phyloP scores from a whole-genome alignment of 2,888 invertebrate genomes.

The Lagria hirta region DNA sequence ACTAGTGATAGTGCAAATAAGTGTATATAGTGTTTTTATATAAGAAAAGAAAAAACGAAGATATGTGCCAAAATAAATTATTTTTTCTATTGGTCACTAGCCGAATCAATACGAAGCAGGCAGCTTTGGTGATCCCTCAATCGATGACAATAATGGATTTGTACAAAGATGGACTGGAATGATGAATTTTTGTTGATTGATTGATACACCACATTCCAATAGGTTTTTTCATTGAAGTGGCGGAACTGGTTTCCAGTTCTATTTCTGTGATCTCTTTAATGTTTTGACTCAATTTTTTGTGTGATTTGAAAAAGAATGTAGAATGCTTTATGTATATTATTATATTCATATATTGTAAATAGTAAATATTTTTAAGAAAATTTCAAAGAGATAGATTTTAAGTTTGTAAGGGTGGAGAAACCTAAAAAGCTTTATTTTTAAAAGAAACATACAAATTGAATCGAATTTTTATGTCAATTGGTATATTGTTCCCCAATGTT shows the following conservation, averaged over 20 bases:
- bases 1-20: conserved; percentile 33
- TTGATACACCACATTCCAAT: conserved; percentile 38
- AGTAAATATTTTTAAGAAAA: conserved; percentile 19
- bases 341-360: too few species aligned
- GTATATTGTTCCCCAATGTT: conserved; percentile 32
- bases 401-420: conserved; percentile 25
- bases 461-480: conserved; percentile 32
- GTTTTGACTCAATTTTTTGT: conserved; percentile 47
- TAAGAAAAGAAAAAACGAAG: conserved; percentile 24
- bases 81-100: conserved; percentile 25
- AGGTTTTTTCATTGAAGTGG: conserved; percentile 38
- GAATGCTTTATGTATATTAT: conserved; percentile 28
- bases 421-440: conserved; percentile 29
- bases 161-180: conserved; percentile 49
- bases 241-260: conserved; percentile 50
- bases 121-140: conserved; percentile 43
- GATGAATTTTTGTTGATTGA: conserved; percentile 29
- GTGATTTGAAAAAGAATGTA: conserved; percentile 45
- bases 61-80: conserved; percentile 41
- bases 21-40: conserved; percentile 35
- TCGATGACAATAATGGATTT: conserved; percentile 39
- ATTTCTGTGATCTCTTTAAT: conserved; percentile 55
- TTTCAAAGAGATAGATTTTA: conserved; percentile 18
- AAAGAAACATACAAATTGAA: too few species aligned
- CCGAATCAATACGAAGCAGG: conserved; percentile 32